Conservation (phyloP, 2,888 invertebrate genomes). For the Tinea trinotella region DNA sequence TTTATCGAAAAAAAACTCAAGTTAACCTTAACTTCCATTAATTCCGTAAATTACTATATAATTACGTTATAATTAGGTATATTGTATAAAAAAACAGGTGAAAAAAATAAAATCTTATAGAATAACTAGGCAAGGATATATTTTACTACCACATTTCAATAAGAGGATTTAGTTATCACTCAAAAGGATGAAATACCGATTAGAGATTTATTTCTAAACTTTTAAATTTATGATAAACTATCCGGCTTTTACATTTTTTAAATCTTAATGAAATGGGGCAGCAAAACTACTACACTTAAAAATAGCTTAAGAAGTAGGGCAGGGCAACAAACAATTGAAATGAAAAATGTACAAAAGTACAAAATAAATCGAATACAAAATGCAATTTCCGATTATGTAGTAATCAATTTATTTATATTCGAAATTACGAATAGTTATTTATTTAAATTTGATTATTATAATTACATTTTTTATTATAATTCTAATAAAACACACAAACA, state of each 20-base stretch:
- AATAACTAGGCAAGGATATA: slow-evolving; percentile 60
- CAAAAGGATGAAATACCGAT: too few species aligned
- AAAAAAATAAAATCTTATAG: slow-evolving; percentile 57
- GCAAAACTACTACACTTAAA: slow-evolving; percentile 69
- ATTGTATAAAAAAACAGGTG: slow-evolving; percentile 69
- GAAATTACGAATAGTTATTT: too few species aligned
- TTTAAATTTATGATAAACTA: too few species aligned
- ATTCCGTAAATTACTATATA: slow-evolving; percentile 29
- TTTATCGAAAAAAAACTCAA: too few species aligned
- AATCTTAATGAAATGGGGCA: too few species aligned
- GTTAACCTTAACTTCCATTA: too few species aligned
- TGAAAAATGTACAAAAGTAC: too few species aligned
- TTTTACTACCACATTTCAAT: too few species aligned
- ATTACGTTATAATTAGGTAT: slow-evolving; percentile 33
- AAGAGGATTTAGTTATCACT: slow-evolving; percentile 53
- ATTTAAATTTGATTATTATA: slow-evolving; percentile 1
- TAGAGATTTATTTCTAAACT: too few species aligned
- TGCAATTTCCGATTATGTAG: too few species aligned
- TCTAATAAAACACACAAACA: slow-evolving; percentile 24
- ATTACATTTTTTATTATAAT: background rate
- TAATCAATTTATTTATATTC: background rate
- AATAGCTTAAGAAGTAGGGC: slow-evolving; percentile 59
- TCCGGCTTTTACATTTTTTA: too few species aligned
- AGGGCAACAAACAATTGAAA: background rate
- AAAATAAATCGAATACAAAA: background rate